Base-by-base conservation (phyloP, 2,888 invertebrate genomes). In the Neoaliturus tenellus region DNA sequence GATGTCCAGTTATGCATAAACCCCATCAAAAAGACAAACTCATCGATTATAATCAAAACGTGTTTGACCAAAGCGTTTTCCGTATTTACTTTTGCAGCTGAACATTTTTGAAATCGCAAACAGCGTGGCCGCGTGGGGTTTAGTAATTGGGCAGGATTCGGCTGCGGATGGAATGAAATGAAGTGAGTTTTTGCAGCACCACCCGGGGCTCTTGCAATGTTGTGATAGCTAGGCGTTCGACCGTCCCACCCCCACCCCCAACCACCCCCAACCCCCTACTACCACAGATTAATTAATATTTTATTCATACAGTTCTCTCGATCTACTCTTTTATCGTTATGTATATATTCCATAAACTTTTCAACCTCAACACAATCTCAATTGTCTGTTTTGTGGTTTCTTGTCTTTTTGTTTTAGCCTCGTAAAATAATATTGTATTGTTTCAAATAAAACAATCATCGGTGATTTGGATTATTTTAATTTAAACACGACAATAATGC, bases 271-370 rank as follows among this genome's bases (percentile, higher is more conserved):
- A 20, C 25, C 55, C 25, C 25, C 12, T 23, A 31, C 35, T 41
- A 10, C 71, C 71, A 23, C 23, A 71, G 41, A 71, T 71, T 71
- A 71, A 71, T 71, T 71, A 71, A 71, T 71, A 41, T 71, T 71
- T 71, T 71, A 71, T 71, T 71, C 71, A 71, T 41, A 39, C 71
- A n/a, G 71, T 41, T 71, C 41, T 39, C 41, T 71, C 71, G 31
- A 41, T 41, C 71, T 33, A 71, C 39, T 71, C 71, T 39, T 69
- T 71, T 41, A 41, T 71, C 41, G 41, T 41, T 20, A 41, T 71
- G 48, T 48, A 48, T 48, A 48, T 48, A 17, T 48, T 48, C 48
- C 48, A 4, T 48, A 48, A 48, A 48, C 48, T 48, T 48, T 48
- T 48, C 48, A 48, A 48, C n/a, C 48, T 35, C 35, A 35, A 35